Percentiles rank a stretch among this genome's conserved stretches.
Evolutionary conservation across 2,888 invertebrate species (phyloP).

Genomic region (Cryptocephalus moraei): DNA sequence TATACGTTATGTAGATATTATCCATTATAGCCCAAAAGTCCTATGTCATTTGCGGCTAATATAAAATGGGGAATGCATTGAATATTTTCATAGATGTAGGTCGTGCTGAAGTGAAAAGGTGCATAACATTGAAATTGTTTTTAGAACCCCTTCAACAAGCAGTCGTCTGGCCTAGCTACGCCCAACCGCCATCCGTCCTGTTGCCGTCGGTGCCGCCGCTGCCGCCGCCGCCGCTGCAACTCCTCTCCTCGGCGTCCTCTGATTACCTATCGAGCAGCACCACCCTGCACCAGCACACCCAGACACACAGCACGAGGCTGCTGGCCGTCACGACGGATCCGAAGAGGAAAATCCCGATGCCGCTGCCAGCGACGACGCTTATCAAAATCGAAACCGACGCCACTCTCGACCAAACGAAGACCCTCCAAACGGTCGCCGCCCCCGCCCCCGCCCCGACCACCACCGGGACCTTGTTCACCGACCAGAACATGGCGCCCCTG

Average conservation of each 20-base stretch:
- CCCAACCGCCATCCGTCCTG: constrained; percentile 40
- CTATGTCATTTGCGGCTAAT: no score
- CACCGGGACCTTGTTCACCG: constrained; percentile 35
- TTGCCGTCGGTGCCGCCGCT: constrained; percentile 43
- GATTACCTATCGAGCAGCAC: constrained; percentile 51
- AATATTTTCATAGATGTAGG: no score
- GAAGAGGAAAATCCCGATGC: constrained; percentile 41
- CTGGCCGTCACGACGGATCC: constrained; percentile 51
- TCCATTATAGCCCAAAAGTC: no score
- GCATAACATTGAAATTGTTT: constrained; percentile 11
- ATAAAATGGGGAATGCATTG: no score
- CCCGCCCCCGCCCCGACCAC: constrained; percentile 32
- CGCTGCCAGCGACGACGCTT: constrained; percentile 41
- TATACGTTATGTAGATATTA: no score
- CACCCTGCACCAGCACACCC: constrained; percentile 54
- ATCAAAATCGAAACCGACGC: constrained; percentile 65
- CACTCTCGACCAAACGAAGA: constrained; percentile 36
- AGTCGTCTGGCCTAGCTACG: constrained; percentile 64
- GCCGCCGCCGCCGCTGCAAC: constrained; percentile 54
- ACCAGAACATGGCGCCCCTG: constrained; percentile 44
- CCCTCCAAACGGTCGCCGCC: constrained; percentile 27
- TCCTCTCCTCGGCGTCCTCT: constrained; percentile 44
- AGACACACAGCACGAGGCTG: constrained; percentile 56
- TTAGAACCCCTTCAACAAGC: constrained; percentile 60
- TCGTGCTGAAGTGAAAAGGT: no score